A percentile compares a stretch with the other conserved stretches of the same genome.
Conservation (phyloP, 2,888 invertebrate species). For the Dryocosmus kuriphilus region DNA sequence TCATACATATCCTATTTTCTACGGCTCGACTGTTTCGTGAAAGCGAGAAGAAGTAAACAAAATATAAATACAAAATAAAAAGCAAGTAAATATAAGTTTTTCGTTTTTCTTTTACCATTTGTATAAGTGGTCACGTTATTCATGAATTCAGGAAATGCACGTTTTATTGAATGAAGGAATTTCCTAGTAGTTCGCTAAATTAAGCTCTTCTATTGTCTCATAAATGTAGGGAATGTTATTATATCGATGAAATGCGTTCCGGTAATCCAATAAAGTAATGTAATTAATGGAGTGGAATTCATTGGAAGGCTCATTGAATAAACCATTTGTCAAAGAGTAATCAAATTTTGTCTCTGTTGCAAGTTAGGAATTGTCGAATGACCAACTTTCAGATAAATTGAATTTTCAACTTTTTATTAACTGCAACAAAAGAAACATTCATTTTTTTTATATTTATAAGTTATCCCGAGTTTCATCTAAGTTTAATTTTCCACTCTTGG, state of each 20-base stretch:
- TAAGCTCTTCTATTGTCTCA: neutral
- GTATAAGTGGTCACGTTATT: neutral
- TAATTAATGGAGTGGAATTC: slow-evolving; percentile 27
- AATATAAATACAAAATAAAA: neutral
- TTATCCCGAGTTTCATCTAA: neutral
- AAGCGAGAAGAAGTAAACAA: neutral
- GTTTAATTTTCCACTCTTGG: neutral
- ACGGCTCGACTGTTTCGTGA: neutral
- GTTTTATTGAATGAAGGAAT: neutral
- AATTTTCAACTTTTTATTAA: too few relatives aligned
- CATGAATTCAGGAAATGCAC: neutral
- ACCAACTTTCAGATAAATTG: neutral
- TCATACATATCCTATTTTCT: neutral
- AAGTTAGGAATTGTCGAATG: neutral
- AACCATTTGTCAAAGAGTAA: slow-evolving; percentile 8
- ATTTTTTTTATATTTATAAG: too few relatives aligned
- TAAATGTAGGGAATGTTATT: slow-evolving; percentile 4
- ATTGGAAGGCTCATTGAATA: neutral
- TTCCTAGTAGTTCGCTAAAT: neutral
- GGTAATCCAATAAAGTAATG: slow-evolving; percentile 31
- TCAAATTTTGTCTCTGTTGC: slow-evolving; percentile 22
- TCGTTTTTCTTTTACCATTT: too few relatives aligned
- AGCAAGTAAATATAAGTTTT: neutral
- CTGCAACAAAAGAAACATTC: too few relatives aligned
- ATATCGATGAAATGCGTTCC: neutral